Percentiles rank a stretch among this genome's conserved stretches.
Evolutionary conservation across 2,888 invertebrate genomes (phyloP).

Genomic region (Cyrtodaria siliqua): DNA sequence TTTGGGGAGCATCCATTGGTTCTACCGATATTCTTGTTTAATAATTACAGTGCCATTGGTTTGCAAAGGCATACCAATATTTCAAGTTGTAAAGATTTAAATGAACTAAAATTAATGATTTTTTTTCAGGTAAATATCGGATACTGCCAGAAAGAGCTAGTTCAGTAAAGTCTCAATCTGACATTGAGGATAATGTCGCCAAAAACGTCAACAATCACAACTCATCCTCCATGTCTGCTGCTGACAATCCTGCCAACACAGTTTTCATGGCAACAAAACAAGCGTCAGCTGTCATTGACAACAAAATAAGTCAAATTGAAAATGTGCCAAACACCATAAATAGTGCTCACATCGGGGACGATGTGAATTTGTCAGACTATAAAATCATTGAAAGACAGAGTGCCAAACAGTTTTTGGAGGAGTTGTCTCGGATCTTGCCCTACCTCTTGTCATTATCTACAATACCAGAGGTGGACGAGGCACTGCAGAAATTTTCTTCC

Average conservation of each 20-base stretch:
- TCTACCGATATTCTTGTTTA: no score
- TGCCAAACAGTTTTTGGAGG: slow-evolving; percentile 93
- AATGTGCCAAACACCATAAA: not conserved
- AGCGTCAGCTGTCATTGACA: no score
- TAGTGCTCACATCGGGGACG: not conserved
- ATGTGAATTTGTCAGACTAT: slow-evolving; percentile 6
- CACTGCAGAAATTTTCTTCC: slow-evolving; percentile 96
- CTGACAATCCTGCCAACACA: no score
- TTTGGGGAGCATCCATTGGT: no score
- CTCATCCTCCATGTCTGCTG: no score
- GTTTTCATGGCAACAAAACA: slow-evolving; percentile 4
- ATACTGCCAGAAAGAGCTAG: slow-evolving; percentile 19
- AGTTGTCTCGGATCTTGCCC: slow-evolving; percentile 91
- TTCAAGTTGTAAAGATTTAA: no score
- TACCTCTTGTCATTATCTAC: slow-evolving; percentile 91
- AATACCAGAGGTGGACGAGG: slow-evolving; percentile 95
- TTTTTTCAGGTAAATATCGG: slow-evolving; percentile 27
- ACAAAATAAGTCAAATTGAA: not conserved
- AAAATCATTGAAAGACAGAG: slow-evolving; percentile 91
- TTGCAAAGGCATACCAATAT: no score
- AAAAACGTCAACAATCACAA: not conserved
- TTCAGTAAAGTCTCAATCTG: slow-evolving; percentile 31
- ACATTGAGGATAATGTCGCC: slow-evolving; percentile 8
- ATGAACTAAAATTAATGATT: no score
- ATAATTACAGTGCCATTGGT: no score